Percentiles rank a stretch among this genome's conserved stretches.
These are phyloP conservation scores for Pleuronectes platessa DNA, from an alignment of 2,113 vertebrate species.

Conservation along the genomic window DNA sequence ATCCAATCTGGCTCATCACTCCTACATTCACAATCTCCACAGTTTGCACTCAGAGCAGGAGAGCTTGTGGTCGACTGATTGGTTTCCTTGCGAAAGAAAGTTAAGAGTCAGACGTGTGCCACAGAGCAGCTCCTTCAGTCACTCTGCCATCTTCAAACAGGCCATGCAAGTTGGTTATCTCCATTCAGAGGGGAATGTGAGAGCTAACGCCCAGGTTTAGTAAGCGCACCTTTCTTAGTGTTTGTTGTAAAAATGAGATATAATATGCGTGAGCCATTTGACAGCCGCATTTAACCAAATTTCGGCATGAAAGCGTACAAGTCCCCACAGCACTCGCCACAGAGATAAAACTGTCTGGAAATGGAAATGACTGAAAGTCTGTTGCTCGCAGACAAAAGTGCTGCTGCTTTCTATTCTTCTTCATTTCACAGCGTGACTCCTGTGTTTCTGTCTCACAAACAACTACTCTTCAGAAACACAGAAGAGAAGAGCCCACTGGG, in stretches of 20 bases:
- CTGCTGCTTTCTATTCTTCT: not conserved
- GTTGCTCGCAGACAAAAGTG: conserved; percentile 33
- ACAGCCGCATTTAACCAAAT: conserved; percentile 37
- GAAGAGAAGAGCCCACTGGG: not conserved
- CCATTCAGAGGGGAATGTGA: conserved; percentile 39
- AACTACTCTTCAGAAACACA: conserved; percentile 18
- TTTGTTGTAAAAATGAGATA: conserved; percentile 58
- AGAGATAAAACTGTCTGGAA: conserved; percentile 22
- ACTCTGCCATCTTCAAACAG: conserved; percentile 57
- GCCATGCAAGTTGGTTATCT: conserved; percentile 56
- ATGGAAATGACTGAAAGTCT: conserved; percentile 32
- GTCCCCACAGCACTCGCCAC: not conserved
- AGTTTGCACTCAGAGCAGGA: conserved; percentile 38
- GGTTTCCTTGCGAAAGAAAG: conserved; percentile 48
- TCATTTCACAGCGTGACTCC: not conserved
- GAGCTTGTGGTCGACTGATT: conserved; percentile 56
- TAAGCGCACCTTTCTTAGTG: conserved; percentile 28
- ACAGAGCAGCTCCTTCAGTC: conserved; percentile 55
- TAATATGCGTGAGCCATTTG: conserved; percentile 43
- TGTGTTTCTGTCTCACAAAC: conserved; percentile 10
- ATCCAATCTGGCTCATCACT: conserved; percentile 28
- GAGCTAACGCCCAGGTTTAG: conserved; percentile 49
- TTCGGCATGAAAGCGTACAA: conserved; percentile 39
- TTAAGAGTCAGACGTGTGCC: conserved; percentile 15
- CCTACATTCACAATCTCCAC: conserved; percentile 26